A percentile compares a stretch with the other conserved stretches of the same genome.
phyloP scores from a whole-genome alignment of 2,888 invertebrate species.

The Agonopterix subpropinquella region DNA sequence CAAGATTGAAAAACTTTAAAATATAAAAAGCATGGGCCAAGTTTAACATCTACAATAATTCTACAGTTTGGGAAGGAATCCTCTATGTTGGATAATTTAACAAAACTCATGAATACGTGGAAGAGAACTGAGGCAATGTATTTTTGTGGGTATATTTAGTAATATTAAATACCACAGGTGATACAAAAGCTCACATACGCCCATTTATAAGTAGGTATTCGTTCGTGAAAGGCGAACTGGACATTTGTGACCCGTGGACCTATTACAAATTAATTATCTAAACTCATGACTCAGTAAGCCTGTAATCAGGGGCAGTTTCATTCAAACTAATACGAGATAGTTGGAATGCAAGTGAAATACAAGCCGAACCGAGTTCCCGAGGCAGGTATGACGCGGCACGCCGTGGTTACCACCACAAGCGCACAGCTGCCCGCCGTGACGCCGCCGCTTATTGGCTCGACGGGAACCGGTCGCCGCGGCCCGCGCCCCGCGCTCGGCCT shows the following conservation, averaged over 20 bases:
- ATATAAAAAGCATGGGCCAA: too few relatives aligned
- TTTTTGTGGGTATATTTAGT: too few relatives aligned
- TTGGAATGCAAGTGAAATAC: conserved; percentile 50
- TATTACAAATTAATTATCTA: conserved; percentile 31
- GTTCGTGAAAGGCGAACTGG: conserved; percentile 16
- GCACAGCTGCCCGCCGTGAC: conserved; percentile 63
- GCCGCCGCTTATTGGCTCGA: conserved; percentile 57
- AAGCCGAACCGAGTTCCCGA: conserved; percentile 27
- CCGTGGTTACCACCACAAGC: conserved; percentile 36
- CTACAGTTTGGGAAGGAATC: too few relatives aligned
- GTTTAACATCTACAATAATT: too few relatives aligned
- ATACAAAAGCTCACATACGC: conserved; percentile 15
- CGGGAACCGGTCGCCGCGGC: conserved; percentile 59
- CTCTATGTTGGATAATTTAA: too few relatives aligned
- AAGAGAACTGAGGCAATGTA: too few relatives aligned
- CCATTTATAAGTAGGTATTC: background rate
- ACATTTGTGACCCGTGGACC: conserved; percentile 16
- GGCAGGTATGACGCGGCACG: conserved; percentile 58
- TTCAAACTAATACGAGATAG: conserved; percentile 56
- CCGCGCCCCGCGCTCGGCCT: conserved; percentile 32
- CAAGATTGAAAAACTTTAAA: too few relatives aligned
- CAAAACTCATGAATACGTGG: too few relatives aligned
- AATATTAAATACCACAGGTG: too few relatives aligned
- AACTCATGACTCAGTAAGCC: conserved; percentile 40
- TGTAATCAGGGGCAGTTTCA: conserved; percentile 49